Evolutionary conservation across 2,797 vertebrate genomes (phyloP).

Genomic region (Artibeus lituratus): DNA sequence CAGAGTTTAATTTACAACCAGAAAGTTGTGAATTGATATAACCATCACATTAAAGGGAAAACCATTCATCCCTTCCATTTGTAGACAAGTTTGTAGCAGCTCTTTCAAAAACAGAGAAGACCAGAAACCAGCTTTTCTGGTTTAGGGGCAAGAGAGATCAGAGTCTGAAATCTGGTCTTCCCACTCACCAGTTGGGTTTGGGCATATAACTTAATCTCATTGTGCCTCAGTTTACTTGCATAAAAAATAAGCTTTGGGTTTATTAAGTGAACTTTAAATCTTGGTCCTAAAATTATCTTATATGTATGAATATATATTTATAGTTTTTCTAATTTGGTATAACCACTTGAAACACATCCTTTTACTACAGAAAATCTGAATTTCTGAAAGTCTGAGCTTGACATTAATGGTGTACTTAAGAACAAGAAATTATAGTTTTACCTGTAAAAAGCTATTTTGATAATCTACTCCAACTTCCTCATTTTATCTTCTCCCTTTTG

Average conservation of each 20-base stretch:
- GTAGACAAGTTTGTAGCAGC: neutral
- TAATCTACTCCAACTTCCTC: neutral
- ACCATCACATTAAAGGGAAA: neutral
- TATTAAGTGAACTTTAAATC: constrained; percentile 30
- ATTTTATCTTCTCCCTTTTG: neutral
- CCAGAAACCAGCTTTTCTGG: neutral
- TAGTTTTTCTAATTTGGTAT: constrained; percentile 24
- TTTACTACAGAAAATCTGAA: constrained; percentile 14
- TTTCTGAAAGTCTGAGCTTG: constrained; percentile 29
- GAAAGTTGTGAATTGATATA: neutral
- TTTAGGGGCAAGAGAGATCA: neutral
- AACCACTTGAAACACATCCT: constrained; percentile 30
- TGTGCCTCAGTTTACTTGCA: neutral
- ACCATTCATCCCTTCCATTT: neutral
- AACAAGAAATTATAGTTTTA: neutral
- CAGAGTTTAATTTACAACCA: constrained; percentile 22
- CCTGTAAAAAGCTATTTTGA: neutral
- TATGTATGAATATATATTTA: neutral
- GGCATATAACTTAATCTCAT: neutral
- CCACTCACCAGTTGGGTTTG: neutral
- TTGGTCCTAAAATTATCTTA: constrained; percentile 21
- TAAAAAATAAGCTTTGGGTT: neutral
- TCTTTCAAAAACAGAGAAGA: constrained; percentile 21
- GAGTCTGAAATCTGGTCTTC: constrained; percentile 9
- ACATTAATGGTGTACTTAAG: neutral